phyloP scores from a whole-genome alignment of 1,140 invertebrate species.

The Rhynchophorus ferrugineus region DNA sequence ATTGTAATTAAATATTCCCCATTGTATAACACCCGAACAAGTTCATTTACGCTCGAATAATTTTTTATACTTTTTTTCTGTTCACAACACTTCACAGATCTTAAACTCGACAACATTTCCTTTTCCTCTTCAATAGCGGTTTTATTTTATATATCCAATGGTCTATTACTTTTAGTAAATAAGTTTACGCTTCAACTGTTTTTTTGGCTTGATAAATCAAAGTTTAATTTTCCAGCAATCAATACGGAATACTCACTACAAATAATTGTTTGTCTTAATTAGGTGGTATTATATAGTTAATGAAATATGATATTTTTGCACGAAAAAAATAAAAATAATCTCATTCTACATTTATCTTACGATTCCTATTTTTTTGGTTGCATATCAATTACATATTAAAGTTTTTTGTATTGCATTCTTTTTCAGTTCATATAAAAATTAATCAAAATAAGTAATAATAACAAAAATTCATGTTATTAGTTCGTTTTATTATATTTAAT shows the following conservation, averaged over 20 bases:
- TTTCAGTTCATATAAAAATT: too few relatives aligned
- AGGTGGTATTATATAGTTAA: too few relatives aligned
- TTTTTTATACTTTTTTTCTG: not conserved
- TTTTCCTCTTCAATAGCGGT: not conserved
- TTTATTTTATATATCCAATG: not conserved
- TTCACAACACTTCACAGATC: too few relatives aligned
- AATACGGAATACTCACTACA: not conserved
- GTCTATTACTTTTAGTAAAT: not conserved
- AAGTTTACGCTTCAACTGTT: not conserved
- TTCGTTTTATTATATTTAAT: too few relatives aligned
- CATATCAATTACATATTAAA: too few relatives aligned
- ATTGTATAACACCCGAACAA: not conserved
- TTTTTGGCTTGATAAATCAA: not conserved
- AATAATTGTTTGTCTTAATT: not conserved
- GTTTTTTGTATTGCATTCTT: too few relatives aligned
- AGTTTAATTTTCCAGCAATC: not conserved
- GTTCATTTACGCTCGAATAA: not conserved
- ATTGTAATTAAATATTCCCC: not conserved
- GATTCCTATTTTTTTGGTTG: too few relatives aligned
- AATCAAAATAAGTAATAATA: too few relatives aligned
- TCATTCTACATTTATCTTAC: too few relatives aligned
- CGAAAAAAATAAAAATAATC: too few relatives aligned
- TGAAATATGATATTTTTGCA: too few relatives aligned
- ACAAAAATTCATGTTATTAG: too few relatives aligned
- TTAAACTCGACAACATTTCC: not conserved